A percentile compares a stretch with the other conserved stretches of the same genome.
Evolutionary conservation across 2,113 vertebrate genomes (phyloP).

Genomic region (Clinocottus analis): DNA sequence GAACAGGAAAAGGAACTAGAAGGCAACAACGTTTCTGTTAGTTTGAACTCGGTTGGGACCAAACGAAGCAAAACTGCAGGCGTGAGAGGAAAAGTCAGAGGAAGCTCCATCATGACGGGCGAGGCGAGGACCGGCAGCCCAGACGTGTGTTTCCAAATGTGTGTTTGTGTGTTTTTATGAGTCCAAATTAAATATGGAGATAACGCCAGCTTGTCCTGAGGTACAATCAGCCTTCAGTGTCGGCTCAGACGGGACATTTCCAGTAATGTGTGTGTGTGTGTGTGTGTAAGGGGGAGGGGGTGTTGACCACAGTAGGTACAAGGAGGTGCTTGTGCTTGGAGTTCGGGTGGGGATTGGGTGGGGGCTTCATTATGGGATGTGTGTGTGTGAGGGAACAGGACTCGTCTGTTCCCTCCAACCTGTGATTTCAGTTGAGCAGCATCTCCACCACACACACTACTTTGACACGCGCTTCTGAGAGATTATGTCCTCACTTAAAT

Average conservation of each 20-base stretch:
- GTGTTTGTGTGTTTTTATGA: constrained; percentile 33
- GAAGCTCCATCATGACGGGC: no score
- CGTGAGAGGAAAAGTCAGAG: background rate
- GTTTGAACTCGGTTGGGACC: background rate
- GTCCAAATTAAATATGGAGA: constrained; percentile 73
- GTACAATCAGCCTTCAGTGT: constrained; percentile 69
- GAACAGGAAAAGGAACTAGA: no score
- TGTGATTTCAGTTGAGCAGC: constrained; percentile 32
- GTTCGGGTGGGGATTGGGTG: constrained; percentile 52
- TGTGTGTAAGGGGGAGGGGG: constrained; percentile 27
- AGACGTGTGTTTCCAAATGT: constrained; percentile 7
- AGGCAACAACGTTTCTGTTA: no score
- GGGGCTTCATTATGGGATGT: constrained; percentile 39
- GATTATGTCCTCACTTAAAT: no score
- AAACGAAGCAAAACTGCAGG: background rate
- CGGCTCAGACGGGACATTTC: constrained; percentile 59
- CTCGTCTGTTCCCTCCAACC: constrained; percentile 47
- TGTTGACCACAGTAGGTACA: constrained; percentile 61
- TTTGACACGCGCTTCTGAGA: background rate
- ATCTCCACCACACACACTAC: background rate
- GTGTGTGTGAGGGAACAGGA: constrained; percentile 48
- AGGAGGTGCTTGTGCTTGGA: constrained; percentile 70
- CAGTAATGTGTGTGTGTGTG: constrained; percentile 47
- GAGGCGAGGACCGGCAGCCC: background rate
- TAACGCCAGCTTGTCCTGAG: constrained; percentile 58